A percentile compares a stretch with the other conserved stretches of the same genome.
These are phyloP conservation scores for Chymomyza caudatula DNA, from an alignment of 2,888 invertebrate species.

Conservation along the genomic window DNA sequence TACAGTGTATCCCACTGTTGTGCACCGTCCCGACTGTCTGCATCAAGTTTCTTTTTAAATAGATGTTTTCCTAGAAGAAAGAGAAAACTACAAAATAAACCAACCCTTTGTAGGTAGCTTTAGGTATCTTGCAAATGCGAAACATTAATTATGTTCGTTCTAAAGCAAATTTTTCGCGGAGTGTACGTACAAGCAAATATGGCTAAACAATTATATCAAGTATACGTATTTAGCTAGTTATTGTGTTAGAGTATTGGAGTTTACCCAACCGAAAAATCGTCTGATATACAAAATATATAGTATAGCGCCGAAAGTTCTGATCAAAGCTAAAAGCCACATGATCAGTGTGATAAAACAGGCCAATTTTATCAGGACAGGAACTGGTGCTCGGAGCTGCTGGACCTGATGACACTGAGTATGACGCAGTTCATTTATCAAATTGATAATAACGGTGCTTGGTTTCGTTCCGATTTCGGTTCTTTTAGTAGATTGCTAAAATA, in stretches of 20 bases:
- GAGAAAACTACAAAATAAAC: too few relatives aligned
- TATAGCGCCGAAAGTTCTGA: background rate
- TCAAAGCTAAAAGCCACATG: background rate
- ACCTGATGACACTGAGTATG: background rate
- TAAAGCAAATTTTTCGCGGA: conserved; percentile 7
- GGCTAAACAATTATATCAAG: conserved; percentile 6
- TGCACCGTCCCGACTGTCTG: too few relatives aligned
- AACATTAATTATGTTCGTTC: too few relatives aligned
- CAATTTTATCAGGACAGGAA: background rate
- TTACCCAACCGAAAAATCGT: background rate
- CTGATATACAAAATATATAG: background rate
- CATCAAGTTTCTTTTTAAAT: too few relatives aligned
- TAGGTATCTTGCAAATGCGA: too few relatives aligned
- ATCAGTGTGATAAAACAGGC: background rate
- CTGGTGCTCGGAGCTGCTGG: too few relatives aligned
- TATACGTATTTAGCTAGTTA: background rate
- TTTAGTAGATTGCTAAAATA: background rate
- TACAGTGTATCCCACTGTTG: too few relatives aligned
- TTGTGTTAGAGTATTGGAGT: background rate
- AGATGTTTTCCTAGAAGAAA: too few relatives aligned
- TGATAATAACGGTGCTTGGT: background rate
- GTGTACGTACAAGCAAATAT: conserved; percentile 30
- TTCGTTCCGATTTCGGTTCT: background rate
- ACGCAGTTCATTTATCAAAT: background rate
- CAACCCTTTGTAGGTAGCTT: too few relatives aligned